phyloP scores from a whole-genome alignment of 2,888 invertebrate genomes.

The Itoplectis maculator region DNA sequence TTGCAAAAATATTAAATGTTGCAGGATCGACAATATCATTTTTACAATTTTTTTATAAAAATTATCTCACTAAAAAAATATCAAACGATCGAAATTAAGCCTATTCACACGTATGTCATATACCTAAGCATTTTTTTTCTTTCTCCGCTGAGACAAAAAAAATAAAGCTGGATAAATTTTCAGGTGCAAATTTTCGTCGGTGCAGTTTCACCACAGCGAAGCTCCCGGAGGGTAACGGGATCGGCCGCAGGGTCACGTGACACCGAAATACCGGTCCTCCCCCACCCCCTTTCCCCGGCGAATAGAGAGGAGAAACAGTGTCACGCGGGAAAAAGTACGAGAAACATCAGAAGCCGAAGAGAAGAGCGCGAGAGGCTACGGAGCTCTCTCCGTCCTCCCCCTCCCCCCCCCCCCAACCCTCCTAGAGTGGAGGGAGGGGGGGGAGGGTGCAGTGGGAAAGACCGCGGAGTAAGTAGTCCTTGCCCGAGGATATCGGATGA shows the following conservation, averaged over 20 bases:
- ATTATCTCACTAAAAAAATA: no score
- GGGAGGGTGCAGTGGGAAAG: slow-evolving; percentile 17
- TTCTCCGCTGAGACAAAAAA: no score
- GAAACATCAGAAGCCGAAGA: slow-evolving; percentile 24
- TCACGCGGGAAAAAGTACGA: slow-evolving; percentile 36
- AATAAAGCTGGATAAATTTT: no score
- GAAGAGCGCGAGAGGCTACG: slow-evolving; percentile 25
- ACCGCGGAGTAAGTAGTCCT: slow-evolving; percentile 44
- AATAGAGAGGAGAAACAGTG: slow-evolving; percentile 17
- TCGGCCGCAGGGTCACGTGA: slow-evolving; percentile 27
- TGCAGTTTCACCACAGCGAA: not conserved
- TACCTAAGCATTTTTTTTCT: no score
- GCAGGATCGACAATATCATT: no score
- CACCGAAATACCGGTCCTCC: slow-evolving; percentile 17
- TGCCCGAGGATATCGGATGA: slow-evolving; percentile 63
- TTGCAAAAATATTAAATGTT: no score
- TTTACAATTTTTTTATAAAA: no score
- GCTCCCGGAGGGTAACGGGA: slow-evolving; percentile 1
- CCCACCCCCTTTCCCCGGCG: no score
- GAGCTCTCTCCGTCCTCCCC: no score
- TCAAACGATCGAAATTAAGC: no score
- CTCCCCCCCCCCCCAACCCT: no score
- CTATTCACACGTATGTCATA: no score
- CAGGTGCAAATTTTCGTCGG: not conserved
- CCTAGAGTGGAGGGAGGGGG: not conserved